These are phyloP conservation scores for Charina bottae DNA, from an alignment of 2,113 vertebrate genomes.

Conservation along the genomic window DNA sequence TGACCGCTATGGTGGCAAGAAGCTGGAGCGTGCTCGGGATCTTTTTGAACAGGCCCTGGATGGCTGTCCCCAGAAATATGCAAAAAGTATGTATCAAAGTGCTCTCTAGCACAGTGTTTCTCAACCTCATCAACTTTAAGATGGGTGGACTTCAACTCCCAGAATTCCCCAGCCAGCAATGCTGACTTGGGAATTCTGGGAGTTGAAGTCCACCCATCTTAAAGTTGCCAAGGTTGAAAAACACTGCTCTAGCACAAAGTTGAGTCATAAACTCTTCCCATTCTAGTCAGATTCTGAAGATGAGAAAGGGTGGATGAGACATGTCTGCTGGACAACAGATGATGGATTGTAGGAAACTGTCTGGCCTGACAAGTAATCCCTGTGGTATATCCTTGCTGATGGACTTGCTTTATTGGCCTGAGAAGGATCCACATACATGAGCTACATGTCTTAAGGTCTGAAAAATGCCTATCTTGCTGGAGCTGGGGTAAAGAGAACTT, in stretches of 20 bases:
- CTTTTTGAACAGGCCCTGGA: constrained; percentile 93
- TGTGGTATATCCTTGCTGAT: background rate
- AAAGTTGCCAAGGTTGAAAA: too few relatives aligned
- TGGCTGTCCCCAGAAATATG: constrained; percentile 88
- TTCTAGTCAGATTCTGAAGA: background rate
- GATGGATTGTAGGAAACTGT: background rate
- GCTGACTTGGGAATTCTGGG: too few relatives aligned
- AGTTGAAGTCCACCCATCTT: too few relatives aligned
- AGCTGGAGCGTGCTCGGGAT: constrained; percentile 91
- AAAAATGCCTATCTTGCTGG: background rate
- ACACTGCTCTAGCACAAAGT: background rate
- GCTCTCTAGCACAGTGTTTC: background rate
- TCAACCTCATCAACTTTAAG: too few relatives aligned
- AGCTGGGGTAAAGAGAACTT: background rate
- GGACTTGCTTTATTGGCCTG: background rate
- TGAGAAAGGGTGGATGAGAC: background rate
- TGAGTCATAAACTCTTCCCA: background rate
- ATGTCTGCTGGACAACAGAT: background rate
- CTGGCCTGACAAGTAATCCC: too few relatives aligned
- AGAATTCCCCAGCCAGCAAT: too few relatives aligned
- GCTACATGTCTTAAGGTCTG: background rate
- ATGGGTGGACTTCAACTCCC: too few relatives aligned
- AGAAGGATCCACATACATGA: background rate
- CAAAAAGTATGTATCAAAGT: constrained; percentile 80
- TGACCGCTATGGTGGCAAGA: constrained; percentile 90